Conservation (phyloP, 2,888 invertebrate species). For the Caenorhabditis zanzibari region DNA sequence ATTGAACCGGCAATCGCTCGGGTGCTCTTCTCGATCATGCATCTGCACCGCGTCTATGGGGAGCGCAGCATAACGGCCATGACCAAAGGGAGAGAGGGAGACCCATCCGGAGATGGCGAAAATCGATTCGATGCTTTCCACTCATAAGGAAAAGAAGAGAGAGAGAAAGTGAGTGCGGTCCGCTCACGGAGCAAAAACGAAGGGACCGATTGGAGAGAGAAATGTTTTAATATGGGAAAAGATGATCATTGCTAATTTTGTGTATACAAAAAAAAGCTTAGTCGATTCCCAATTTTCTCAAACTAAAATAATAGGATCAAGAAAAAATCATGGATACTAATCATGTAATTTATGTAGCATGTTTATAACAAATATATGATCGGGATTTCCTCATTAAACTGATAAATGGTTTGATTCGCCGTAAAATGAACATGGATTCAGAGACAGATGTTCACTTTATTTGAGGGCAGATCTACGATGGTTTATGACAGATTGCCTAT, state of each 20-base stretch:
- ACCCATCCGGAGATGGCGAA: constrained; percentile 58
- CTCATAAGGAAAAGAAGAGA: constrained; percentile 41
- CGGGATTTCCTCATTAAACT: too few species aligned
- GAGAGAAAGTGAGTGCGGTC: constrained; percentile 31
- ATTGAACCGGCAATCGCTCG: constrained; percentile 26
- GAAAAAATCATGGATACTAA: not conserved
- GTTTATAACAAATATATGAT: too few species aligned
- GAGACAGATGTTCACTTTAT: constrained; percentile 40
- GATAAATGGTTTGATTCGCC: too few species aligned
- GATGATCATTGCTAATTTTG: constrained; percentile 38
- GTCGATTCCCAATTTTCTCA: too few species aligned
- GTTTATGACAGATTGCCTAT: constrained; percentile 17
- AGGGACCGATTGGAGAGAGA: constrained; percentile 40
- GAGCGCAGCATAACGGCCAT: constrained; percentile 35
- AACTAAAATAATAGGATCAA: not conserved
- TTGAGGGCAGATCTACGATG: not conserved
- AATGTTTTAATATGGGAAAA: constrained; percentile 15
- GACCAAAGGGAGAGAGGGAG: constrained; percentile 45
- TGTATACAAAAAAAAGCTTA: not conserved
- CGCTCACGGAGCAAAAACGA: constrained; percentile 28
- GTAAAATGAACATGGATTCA: not conserved
- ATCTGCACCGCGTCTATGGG: constrained; percentile 47
- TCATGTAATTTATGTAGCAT: too few species aligned
- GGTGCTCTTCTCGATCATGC: constrained; percentile 54
- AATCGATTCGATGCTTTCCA: constrained; percentile 56